Conservation (phyloP, 2,113 vertebrate genomes). For the Onychorhynchus coronatus region DNA sequence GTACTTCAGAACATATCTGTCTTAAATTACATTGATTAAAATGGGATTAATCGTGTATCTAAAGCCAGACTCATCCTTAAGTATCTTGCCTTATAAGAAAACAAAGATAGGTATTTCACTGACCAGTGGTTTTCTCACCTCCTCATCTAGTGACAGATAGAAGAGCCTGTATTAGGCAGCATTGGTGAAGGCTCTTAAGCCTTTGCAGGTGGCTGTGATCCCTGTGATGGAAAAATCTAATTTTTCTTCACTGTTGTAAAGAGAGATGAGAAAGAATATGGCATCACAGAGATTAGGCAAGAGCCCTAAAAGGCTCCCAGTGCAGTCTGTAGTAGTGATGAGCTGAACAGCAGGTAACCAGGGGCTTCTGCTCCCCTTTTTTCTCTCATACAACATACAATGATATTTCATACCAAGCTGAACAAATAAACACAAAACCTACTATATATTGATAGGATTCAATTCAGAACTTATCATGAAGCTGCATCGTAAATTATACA, state of each 20-base stretch:
- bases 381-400: background rate
- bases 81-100: conserved; percentile 20
- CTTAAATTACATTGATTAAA: conserved; percentile 42
- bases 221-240: conserved; percentile 35
- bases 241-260: conserved; percentile 49
- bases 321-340: background rate
- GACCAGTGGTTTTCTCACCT: conserved; percentile 54
- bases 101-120: conserved; percentile 39
- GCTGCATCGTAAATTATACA: background rate
- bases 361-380: background rate
- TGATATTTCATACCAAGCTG: background rate
- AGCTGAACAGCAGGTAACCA: conserved; percentile 2
- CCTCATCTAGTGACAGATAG: background rate
- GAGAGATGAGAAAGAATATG: conserved; percentile 41
- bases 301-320: background rate
- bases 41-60: conserved; percentile 14
- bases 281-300: conserved; percentile 29
- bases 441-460: conserved; percentile 14
- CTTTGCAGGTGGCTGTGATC: conserved; percentile 56
- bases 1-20: background rate
- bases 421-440: conserved; percentile 21
- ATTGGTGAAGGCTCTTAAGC: conserved; percentile 42
- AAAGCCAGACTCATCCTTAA: conserved; percentile 1
- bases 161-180: conserved; percentile 5
- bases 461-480: conserved; percentile 14